Evolutionary conservation across 2,113 vertebrate genomes (phyloP).

Genomic region (Chaetodon trifascialis): DNA sequence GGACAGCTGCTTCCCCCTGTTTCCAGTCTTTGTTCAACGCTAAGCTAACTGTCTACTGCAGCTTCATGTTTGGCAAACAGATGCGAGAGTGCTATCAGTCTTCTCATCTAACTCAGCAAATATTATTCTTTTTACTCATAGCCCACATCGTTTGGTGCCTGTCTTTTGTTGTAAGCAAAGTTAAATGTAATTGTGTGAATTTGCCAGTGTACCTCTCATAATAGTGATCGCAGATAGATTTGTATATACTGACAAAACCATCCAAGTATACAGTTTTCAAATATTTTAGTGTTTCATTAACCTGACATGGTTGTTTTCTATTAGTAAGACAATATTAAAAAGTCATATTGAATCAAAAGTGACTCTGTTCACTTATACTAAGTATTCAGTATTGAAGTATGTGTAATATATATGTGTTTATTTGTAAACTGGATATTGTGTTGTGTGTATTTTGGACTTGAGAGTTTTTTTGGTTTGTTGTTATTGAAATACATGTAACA

Average conservation of each 20-base stretch:
- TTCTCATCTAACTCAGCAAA: not conserved
- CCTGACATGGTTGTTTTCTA: constrained; percentile 34
- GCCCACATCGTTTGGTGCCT: constrained; percentile 13
- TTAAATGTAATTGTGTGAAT: constrained; percentile 30
- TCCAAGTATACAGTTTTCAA: constrained; percentile 10
- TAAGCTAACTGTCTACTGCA: not conserved
- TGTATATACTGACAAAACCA: constrained; percentile 6
- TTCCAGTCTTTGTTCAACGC: not conserved
- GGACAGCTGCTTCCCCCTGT: not conserved
- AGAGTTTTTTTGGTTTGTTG: constrained; percentile 19
- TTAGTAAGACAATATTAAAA: constrained; percentile 31
- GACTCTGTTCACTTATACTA: constrained; percentile 38
- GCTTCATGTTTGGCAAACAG: not conserved
- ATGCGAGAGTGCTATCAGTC: not conserved
- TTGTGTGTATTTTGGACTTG: constrained; percentile 42
- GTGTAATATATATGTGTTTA: constrained; percentile 30
- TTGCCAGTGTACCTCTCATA: constrained; percentile 37
- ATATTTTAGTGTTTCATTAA: constrained; percentile 28
- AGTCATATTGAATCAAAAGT: constrained; percentile 1
- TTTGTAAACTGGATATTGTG: constrained; percentile 68
- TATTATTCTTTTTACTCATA: not conserved
- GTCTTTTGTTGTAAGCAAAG: constrained; percentile 21
- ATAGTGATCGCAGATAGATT: constrained; percentile 65
- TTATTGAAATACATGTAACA: constrained; percentile 43
- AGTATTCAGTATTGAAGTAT: constrained; percentile 28